Percentiles rank a stretch among this genome's conserved stretches.
Evolutionary conservation across 2,797 vertebrate species (phyloP).

Genomic region (Corythornis leucogaster): DNA sequence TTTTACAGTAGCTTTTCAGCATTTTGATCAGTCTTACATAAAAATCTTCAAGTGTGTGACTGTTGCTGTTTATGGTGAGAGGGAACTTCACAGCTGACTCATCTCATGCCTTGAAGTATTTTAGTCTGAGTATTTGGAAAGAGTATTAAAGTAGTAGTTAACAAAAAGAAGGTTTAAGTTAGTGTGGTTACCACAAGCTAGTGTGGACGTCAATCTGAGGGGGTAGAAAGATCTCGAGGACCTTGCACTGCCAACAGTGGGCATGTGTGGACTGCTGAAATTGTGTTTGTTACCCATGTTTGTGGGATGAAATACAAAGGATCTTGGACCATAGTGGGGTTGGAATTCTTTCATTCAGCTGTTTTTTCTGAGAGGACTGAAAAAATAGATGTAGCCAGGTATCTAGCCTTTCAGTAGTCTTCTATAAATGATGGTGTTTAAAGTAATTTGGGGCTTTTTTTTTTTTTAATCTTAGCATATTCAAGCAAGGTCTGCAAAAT

Average conservation of each 20-base stretch:
- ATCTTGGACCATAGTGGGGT: neutral
- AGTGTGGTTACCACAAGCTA: neutral
- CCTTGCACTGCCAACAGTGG: neutral
- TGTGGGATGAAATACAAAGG: neutral
- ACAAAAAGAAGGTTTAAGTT: neutral
- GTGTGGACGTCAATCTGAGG: neutral
- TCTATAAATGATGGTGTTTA: neutral
- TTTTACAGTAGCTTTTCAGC: neutral
- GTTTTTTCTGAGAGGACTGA: neutral
- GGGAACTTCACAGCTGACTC: neutral
- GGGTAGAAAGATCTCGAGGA: neutral
- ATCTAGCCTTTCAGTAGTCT: neutral
- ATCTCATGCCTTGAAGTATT: neutral
- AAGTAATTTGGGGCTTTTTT: neutral
- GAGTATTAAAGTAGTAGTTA: neutral
- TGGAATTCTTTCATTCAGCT: neutral
- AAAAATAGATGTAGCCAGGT: neutral
- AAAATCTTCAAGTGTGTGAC: neutral
- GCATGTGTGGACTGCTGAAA: neutral
- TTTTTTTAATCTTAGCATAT: neutral
- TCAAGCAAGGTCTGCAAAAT: neutral
- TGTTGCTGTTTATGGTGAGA: neutral
- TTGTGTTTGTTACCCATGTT: neutral
- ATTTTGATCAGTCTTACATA: neutral
- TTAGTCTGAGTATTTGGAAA: neutral